A percentile compares a stretch with the other conserved stretches of the same genome.
These are phyloP conservation scores for Sorex maritimensis DNA, from an alignment of 2,797 vertebrate genomes.

Conservation along the genomic window DNA sequence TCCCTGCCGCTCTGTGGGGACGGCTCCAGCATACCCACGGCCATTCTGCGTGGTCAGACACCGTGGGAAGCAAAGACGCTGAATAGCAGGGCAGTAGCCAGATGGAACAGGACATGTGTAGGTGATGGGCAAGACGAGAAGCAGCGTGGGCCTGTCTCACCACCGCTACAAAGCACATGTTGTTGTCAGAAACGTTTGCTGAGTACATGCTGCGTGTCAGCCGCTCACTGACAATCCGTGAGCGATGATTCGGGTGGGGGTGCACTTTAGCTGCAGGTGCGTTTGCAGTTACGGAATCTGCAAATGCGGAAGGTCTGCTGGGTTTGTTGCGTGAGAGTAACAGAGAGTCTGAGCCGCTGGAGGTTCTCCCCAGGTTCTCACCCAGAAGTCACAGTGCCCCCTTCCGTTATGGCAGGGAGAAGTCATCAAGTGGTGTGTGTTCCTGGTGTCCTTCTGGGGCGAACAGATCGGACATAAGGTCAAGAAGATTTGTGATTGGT, in stretches of 20 bases:
- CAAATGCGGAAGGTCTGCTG: too few species aligned
- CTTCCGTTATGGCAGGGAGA: conserved; percentile 92
- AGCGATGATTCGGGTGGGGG: not conserved
- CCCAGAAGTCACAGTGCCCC: not conserved
- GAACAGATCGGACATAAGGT: conserved; percentile 99
- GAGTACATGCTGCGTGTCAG: not conserved
- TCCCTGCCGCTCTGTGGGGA: too few species aligned
- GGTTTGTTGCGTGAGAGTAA: not conserved
- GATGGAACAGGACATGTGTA: too few species aligned
- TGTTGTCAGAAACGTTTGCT: too few species aligned
- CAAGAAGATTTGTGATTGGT: conserved; percentile 99
- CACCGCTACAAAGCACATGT: too few species aligned
- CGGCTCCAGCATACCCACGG: too few species aligned
- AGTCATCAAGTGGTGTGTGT: conserved; percentile 95
- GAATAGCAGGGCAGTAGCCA: too few species aligned
- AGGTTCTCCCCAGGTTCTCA: rapidly evolving
- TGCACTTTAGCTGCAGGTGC: not conserved
- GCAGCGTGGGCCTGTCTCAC: too few species aligned
- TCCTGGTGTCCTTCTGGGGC: conserved; percentile 98
- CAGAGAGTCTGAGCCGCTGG: not conserved
- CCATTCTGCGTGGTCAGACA: too few species aligned
- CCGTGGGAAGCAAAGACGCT: too few species aligned
- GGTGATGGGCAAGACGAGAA: too few species aligned
- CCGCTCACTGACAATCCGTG: rapidly evolving
- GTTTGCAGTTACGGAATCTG: rapidly evolving